Evolutionary conservation across 2,113 vertebrate species (phyloP), one percentile per base, ranked within the genome.

Genomic region (Chauna torquata): DNA sequence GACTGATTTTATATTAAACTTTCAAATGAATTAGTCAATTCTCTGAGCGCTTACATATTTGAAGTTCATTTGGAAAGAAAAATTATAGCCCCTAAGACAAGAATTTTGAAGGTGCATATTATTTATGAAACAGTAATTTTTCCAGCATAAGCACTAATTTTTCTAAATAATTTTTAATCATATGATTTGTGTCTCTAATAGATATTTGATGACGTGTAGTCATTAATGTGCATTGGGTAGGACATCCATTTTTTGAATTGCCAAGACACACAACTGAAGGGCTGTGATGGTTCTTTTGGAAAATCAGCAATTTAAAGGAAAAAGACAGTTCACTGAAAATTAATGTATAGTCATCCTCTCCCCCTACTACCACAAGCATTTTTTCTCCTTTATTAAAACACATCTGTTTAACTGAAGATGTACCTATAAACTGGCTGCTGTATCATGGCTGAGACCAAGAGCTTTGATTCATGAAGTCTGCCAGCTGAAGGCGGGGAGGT

Each of bases 21-120:
- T 92, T 12, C 34, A 94, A 65, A 72, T 38, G 2, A 74, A 58
- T 74, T 91, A 80, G 38, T 94, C 87, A 68, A 5, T 92, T 75
- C 42, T 92, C 64, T 52, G 47, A 94, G 50, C 2, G 0, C 30
- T 87, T 85, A 54, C 3, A 6, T 88, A 66, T 55, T 90, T 88
- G 65, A 92, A 88, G 76, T 89, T 85, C 49, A 45, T 94, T 87
- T 85, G 45, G 49, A 91, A 94, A 87, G 47, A 81, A 97, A 95
- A 85, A 87, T 87, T 84, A 72, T 49, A 77, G 62, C 52, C 76
- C 84, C 54, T 34, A 84, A 79, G 71, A 72, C 61, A 93, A 86
- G 82, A 79, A 91, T 91, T 92, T 82, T n/a, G 36, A 72, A 61
- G 22, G 55, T 87, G 52, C 57, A 62, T 90, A 84, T 94, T 92